These are phyloP conservation scores for Aphodius granarius DNA, from an alignment of 2,888 invertebrate species.

Conservation along the genomic window DNA sequence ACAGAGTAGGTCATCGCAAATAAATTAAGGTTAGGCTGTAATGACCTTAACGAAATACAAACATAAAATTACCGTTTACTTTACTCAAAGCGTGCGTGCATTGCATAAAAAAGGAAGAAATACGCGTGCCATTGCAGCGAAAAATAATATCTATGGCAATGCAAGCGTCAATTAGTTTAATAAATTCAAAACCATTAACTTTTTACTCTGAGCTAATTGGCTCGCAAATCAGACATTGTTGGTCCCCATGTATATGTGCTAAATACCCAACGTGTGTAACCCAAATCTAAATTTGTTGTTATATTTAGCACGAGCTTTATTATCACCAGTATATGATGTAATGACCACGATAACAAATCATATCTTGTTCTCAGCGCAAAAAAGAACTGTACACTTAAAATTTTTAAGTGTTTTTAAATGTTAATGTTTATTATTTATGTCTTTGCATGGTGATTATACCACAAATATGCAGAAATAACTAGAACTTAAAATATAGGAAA, in stretches of 20 bases:
- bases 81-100: not conserved
- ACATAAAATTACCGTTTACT: not conserved
- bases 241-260: not conserved
- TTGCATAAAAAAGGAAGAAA: not conserved
- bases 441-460: too few species aligned
- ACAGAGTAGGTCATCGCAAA: not conserved
- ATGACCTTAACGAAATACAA: not conserved
- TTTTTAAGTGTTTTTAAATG: too few species aligned
- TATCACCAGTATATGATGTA: not conserved
- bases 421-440: too few species aligned
- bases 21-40: not conserved
- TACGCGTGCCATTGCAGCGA: not conserved
- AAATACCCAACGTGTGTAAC: not conserved
- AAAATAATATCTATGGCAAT: not conserved
- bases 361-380: too few species aligned
- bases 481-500: too few species aligned
- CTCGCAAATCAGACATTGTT: not conserved
- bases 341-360: too few species aligned
- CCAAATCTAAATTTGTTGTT: not conserved
- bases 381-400: too few species aligned
- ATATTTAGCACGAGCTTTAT: not conserved
- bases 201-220: not conserved
- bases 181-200: not conserved
- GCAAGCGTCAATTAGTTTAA: not conserved
- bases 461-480: too few species aligned